These are phyloP conservation scores for Rhegmatorhina hoffmannsi DNA, from an alignment of 2,113 vertebrate genomes.

Conservation along the genomic window DNA sequence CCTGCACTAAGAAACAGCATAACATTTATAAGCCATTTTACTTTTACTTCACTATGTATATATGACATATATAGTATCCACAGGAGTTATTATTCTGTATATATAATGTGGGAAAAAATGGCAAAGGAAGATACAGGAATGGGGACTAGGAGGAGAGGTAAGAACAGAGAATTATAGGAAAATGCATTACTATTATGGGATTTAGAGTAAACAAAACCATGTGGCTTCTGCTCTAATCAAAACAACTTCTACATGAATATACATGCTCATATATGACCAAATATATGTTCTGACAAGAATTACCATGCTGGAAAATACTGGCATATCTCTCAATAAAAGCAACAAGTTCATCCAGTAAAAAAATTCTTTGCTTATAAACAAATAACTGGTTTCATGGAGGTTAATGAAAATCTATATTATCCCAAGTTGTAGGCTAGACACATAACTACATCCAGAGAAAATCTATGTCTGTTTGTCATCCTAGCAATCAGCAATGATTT, in stretches of 20 bases:
- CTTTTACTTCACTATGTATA: background rate
- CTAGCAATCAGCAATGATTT: background rate
- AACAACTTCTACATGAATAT: background rate
- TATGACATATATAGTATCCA: too few species aligned
- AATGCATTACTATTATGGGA: background rate
- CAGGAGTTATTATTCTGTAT: background rate
- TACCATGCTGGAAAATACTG: background rate
- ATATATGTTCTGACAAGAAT: background rate
- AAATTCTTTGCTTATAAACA: background rate
- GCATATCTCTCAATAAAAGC: background rate
- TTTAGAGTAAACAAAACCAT: background rate
- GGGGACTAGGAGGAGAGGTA: rapidly evolving
- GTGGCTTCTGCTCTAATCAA: background rate
- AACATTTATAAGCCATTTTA: background rate
- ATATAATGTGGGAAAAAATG: rapidly evolving
- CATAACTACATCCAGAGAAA: background rate
- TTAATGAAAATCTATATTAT: background rate
- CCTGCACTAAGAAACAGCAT: background rate
- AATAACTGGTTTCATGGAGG: background rate
- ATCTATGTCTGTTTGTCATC: background rate
- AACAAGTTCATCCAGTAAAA: background rate
- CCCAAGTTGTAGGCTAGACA: background rate
- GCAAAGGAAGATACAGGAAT: background rate
- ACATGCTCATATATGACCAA: background rate
- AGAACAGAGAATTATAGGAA: background rate